phyloP scores from a whole-genome alignment of 2,113 vertebrate species.

The Heterochromis multidens region DNA sequence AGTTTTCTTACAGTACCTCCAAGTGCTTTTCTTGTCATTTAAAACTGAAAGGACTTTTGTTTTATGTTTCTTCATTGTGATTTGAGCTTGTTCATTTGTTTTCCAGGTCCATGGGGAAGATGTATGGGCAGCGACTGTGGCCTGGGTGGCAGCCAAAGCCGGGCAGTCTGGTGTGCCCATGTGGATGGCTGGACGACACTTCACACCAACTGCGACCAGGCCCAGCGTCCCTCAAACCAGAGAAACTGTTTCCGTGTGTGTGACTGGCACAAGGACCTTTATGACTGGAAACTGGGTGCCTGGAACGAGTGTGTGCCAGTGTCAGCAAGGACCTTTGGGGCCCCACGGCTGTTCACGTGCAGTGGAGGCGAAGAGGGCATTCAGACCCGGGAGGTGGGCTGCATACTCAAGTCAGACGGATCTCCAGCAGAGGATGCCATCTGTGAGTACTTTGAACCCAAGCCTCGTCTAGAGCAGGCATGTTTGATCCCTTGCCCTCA shows the following conservation, averaged over 20 bases:
- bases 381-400: constrained; percentile 87
- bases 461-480: constrained; percentile 91
- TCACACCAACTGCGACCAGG: constrained; percentile 89
- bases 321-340: constrained; percentile 76
- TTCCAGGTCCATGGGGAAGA: constrained; percentile 91
- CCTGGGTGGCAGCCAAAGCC: constrained; percentile 90
- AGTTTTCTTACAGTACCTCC: background rate
- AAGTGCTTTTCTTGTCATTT: background rate
- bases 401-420: constrained; percentile 82
- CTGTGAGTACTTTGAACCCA: constrained; percentile 96
- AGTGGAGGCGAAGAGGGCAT: constrained; percentile 88
- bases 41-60: background rate
- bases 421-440: constrained; percentile 85
- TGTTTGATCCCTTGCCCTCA: constrained; percentile 94
- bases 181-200: constrained; percentile 95
- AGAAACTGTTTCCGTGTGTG: constrained; percentile 94
- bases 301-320: constrained; percentile 89
- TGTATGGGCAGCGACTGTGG: constrained; percentile 98
- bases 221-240: constrained; percentile 86
- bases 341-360: constrained; percentile 73
- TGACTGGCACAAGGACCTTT: constrained; percentile 95
- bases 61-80: background rate
- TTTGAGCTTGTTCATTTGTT: constrained; percentile 36
- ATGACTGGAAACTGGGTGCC: constrained; percentile 87
- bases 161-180: constrained; percentile 95